Evolutionary conservation across 2,888 invertebrate genomes (phyloP), one percentile per base, ranked within the genome.

Genomic region (Idaea biselata): DNA sequence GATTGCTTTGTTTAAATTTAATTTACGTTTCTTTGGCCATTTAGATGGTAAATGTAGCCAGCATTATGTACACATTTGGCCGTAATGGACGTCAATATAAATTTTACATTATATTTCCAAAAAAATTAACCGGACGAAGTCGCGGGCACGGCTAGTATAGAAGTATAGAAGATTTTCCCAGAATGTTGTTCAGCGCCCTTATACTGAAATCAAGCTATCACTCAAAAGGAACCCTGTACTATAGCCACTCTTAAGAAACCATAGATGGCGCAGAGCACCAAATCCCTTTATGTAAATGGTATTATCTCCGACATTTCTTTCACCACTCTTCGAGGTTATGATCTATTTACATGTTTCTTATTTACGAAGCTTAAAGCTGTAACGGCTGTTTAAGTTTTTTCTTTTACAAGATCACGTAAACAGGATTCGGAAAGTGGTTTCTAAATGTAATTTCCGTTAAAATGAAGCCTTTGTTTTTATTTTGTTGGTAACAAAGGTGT

Each of bases 231-330:
- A 25, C 25, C 25, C 25, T 3, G 25, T 25, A 25, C n/a, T n/a
- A n/a, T n/a, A n/a, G n/a, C n/a, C n/a, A n/a, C 25, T 25, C 25
- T 69, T 70, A 68, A 70, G 72, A 55, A 71, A 65, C 71, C 68
- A 70, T 65, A 71, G 66, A 75, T 67, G 69, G 68, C 70, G 72
- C 69, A 71, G 73, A 79, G 68, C 73, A 73, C 68, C 63, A 76
- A 82, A 84, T 81, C 74, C 77, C 76, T 77, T 79, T 80, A 82
- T 80, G 74, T 77, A 77, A 82, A 81, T 79, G 76, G 69, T 68
- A 71, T 70, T 66, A 65, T 76, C 65, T 73, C 67, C 60, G 67
- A 63, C 65, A 63, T 73, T 76, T 72, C 72, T 70, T 70, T 72
- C 60, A 63, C 31, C 59, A 63, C 62, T 64, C 64, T 60, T 59